These are phyloP conservation scores for Drosophila neonasuta DNA, from an alignment of 2,888 invertebrate genomes.

Conservation along the genomic window DNA sequence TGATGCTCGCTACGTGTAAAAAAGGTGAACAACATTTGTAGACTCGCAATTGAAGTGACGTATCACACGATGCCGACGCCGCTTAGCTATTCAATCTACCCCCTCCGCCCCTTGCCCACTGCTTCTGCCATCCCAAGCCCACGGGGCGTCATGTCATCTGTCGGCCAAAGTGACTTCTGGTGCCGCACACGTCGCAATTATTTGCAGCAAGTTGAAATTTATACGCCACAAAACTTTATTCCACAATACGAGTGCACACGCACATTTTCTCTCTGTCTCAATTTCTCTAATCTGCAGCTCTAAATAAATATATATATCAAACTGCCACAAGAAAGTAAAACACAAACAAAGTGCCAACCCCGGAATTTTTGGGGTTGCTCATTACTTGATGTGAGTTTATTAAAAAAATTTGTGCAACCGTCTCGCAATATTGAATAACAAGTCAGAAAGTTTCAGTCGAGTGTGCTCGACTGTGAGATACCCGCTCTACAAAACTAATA, in stretches of 20 bases:
- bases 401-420: conserved; percentile 67
- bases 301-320: conserved; percentile 71
- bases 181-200: conserved; percentile 71
- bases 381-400: conserved; percentile 72
- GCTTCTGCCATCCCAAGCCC: neutral
- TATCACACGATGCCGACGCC: conserved; percentile 53
- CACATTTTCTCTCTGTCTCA: neutral
- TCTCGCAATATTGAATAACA: conserved; percentile 40
- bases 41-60: conserved; percentile 74
- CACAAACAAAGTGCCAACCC: conserved; percentile 66
- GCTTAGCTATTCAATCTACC: neutral
- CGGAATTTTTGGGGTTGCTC: conserved; percentile 14
- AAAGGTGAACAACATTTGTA: conserved; percentile 78
- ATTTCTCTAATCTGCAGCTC: neutral
- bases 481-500: no score
- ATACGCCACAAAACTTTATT: conserved; percentile 54
- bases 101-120: neutral
- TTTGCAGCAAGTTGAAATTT: conserved; percentile 74
- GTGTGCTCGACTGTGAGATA: no score
- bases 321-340: conserved; percentile 53
- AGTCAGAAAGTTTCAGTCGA: no score
- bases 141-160: conserved; percentile 51
- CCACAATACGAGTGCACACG: conserved; percentile 23
- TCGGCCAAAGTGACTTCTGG: conserved; percentile 53
- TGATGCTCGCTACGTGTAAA: conserved; percentile 76